A percentile compares a stretch with the other conserved stretches of the same genome.
phyloP scores from a whole-genome alignment of 2,888 invertebrate species.

The Pomacea canaliculata region DNA sequence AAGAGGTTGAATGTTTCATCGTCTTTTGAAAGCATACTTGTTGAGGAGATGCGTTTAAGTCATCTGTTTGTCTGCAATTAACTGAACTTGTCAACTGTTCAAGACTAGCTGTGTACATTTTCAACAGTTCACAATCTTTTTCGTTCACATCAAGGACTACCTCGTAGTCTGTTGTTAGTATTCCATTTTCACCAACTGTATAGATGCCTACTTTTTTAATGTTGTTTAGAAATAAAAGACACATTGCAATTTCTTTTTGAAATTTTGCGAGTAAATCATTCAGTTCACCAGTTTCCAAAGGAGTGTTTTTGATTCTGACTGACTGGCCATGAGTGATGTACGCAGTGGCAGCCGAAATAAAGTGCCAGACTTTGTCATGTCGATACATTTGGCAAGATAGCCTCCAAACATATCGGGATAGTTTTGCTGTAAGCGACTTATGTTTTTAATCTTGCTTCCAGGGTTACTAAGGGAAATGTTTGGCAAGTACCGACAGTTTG shows the following conservation, averaged over 20 bases:
- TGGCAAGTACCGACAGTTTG: slow-evolving; percentile 45
- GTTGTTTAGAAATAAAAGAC: slow-evolving; percentile 60
- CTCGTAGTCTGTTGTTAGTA: slow-evolving; percentile 25
- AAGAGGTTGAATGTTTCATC: slow-evolving; percentile 19
- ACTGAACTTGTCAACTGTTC: slow-evolving; percentile 9
- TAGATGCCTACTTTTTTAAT: slow-evolving; percentile 37
- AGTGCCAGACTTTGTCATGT: slow-evolving; percentile 15
- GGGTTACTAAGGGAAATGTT: slow-evolving; percentile 36
- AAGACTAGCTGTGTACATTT: neutral
- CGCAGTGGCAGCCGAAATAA: neutral
- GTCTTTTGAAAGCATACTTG: slow-evolving; percentile 29
- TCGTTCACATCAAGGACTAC: slow-evolving; percentile 28
- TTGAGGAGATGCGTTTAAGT: neutral
- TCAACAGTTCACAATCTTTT: neutral
- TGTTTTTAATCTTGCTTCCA: slow-evolving; percentile 39
- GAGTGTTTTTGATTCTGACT: slow-evolving; percentile 48
- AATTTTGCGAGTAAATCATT: neutral
- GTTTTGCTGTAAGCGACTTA: slow-evolving; percentile 28
- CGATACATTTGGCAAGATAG: slow-evolving; percentile 48
- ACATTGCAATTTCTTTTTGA: neutral
- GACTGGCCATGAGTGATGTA: slow-evolving; percentile 36
- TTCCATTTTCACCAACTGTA: slow-evolving; percentile 31
- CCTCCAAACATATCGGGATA: slow-evolving; percentile 50
- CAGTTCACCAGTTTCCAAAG: slow-evolving; percentile 26
- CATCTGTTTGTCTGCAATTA: slow-evolving; percentile 2